Percentiles rank a stretch among this genome's conserved stretches.
These are phyloP conservation scores for Chironomus tentans DNA, from an alignment of 2,888 invertebrate species.

Conservation along the genomic window DNA sequence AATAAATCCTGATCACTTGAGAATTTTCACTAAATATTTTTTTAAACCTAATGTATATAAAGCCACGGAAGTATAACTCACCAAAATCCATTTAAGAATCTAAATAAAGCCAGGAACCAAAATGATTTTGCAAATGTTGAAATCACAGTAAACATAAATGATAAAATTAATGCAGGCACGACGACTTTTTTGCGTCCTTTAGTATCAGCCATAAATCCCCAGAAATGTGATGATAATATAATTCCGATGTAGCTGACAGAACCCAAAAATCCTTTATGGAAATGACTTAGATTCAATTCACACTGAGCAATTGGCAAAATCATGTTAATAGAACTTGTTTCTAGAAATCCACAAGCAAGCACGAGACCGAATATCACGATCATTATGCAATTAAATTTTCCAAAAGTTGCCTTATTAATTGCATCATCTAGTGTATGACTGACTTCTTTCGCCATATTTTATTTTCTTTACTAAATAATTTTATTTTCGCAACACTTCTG, in stretches of 20 bases:
- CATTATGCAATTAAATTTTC: constrained; percentile 44
- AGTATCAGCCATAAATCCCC: constrained; percentile 51
- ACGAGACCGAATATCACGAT: constrained; percentile 45
- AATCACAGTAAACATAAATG: constrained; percentile 43
- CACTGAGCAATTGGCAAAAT: constrained; percentile 46
- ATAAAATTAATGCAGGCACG: constrained; percentile 43
- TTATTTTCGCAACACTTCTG: too few species aligned
- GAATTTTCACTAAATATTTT: too few species aligned
- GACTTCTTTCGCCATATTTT: neutral
- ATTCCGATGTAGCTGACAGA: constrained; percentile 42
- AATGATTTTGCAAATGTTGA: constrained; percentile 46
- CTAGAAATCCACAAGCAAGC: constrained; percentile 43
- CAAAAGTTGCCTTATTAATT: constrained; percentile 40
- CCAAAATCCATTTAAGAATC: constrained; percentile 44
- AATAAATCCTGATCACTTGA: too few species aligned
- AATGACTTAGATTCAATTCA: constrained; percentile 39
- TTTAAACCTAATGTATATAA: too few species aligned
- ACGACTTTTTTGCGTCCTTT: constrained; percentile 45
- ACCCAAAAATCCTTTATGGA: constrained; percentile 40
- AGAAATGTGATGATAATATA: constrained; percentile 48
- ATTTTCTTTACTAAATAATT: too few species aligned
- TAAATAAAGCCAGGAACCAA: constrained; percentile 45
- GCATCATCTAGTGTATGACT: constrained; percentile 4
- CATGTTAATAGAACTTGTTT: constrained; percentile 45
- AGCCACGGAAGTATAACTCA: too few species aligned